Conservation (phyloP, 2,113 vertebrate genomes). For the Ailurus styani region DNA sequence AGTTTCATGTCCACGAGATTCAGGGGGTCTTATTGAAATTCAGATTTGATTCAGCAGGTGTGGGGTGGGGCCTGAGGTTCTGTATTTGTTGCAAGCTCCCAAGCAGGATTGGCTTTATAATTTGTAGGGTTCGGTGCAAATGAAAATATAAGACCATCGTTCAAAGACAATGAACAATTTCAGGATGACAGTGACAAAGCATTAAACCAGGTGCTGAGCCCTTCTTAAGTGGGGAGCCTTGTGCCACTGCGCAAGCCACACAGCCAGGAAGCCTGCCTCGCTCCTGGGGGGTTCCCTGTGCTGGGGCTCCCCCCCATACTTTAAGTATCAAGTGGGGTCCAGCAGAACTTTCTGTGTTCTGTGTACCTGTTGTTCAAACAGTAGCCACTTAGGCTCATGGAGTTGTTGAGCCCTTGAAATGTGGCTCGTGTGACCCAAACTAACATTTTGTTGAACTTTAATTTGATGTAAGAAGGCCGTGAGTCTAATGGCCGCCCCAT, state of each 20-base stretch:
- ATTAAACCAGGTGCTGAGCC: background rate
- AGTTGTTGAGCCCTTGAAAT: background rate
- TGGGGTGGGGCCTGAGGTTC: background rate
- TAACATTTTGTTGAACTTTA: background rate
- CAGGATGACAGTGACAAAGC: background rate
- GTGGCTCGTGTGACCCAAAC: background rate
- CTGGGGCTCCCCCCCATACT: too few relatives aligned
- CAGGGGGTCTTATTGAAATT: background rate
- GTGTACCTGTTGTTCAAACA: background rate
- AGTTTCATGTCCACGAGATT: background rate
- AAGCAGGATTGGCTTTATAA: background rate
- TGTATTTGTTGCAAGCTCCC: background rate
- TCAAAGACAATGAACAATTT: background rate
- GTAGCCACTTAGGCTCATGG: background rate
- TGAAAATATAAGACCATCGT: background rate
- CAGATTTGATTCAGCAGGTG: background rate
- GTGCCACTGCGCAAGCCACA: rapidly evolving
- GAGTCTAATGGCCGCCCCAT: background rate
- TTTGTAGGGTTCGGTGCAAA: background rate
- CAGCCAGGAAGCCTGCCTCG: rapidly evolving
- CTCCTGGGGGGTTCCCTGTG: background rate
- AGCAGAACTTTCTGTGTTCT: background rate
- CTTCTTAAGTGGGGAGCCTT: background rate
- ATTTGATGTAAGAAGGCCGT: background rate
- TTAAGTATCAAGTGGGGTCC: background rate